These are phyloP conservation scores for Glyptemys insculpta DNA, from an alignment of 2,797 vertebrate species.

Conservation along the genomic window DNA sequence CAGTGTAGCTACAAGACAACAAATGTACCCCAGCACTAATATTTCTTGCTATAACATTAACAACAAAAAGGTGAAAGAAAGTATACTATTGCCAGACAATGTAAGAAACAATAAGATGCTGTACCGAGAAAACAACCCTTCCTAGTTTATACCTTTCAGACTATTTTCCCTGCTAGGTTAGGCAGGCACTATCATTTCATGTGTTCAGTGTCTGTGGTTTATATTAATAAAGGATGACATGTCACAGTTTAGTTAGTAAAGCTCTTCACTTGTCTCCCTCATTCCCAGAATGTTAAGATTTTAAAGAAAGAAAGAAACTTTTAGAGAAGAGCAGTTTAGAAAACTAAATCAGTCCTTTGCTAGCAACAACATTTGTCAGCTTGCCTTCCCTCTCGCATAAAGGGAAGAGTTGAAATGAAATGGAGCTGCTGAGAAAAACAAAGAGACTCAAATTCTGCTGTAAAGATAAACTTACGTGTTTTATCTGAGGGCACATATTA, in stretches of 20 bases:
- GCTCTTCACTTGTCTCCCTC: neutral
- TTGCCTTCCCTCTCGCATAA: neutral
- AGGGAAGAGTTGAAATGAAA: neutral
- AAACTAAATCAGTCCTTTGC: neutral
- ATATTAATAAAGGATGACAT: neutral
- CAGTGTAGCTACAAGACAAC: neutral
- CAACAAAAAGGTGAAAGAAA: constrained; percentile 1
- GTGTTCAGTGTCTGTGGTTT: neutral
- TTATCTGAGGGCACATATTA: neutral
- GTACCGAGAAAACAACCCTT: neutral
- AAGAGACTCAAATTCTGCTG: neutral
- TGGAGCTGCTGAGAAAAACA: neutral
- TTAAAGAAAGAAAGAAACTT: neutral
- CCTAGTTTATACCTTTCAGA: neutral
- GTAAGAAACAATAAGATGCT: neutral
- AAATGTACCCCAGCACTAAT: neutral
- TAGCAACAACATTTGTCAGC: neutral
- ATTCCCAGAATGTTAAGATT: neutral
- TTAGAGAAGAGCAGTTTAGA: neutral
- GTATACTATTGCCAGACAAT: neutral
- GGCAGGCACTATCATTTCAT: neutral
- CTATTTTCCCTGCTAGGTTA: neutral
- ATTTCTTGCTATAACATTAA: neutral
- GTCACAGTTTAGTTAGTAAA: constrained; percentile 5
- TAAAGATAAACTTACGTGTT: neutral